Percentiles rank a stretch among this genome's conserved stretches.
Conservation (phyloP, 2,113 vertebrate species). For the Hemibagrus wyckioides region DNA sequence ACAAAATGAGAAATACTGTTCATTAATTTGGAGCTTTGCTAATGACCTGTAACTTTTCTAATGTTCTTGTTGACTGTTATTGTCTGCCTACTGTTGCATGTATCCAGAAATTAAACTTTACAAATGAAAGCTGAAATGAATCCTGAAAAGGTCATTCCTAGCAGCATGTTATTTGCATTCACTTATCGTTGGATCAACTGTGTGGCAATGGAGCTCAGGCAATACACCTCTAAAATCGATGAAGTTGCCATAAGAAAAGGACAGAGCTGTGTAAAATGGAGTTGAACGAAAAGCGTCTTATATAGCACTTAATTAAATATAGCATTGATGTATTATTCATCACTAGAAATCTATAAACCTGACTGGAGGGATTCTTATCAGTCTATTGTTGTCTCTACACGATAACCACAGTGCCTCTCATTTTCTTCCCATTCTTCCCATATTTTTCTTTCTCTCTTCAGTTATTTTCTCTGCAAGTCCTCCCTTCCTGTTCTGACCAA, state of each 20-base stretch:
- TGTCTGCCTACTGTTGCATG: conserved; percentile 44
- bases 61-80: conserved; percentile 47
- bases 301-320: conserved; percentile 3
- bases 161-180: conserved; percentile 48
- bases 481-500: not conserved
- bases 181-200: conserved; percentile 30
- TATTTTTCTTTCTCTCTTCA: conserved; percentile 22
- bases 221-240: conserved; percentile 27
- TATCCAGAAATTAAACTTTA: conserved; percentile 43
- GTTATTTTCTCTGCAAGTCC: conserved; percentile 18
- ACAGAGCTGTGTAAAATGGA: not conserved
- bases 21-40: conserved; percentile 45
- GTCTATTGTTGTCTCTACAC: not conserved
- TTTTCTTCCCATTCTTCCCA: not conserved
- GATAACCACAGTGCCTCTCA: not conserved
- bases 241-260: conserved; percentile 18
- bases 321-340: not conserved
- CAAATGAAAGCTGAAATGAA: conserved; percentile 46
- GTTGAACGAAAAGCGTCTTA: not conserved
- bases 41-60: conserved; percentile 50
- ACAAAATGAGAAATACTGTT: conserved; percentile 36
- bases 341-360: conserved; percentile 23
- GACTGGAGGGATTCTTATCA: not conserved
- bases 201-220: not conserved
- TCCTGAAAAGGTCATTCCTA: conserved; percentile 49